phyloP scores from a whole-genome alignment of 92 coral and sea anemone species.

The Virgularia gustaviana region DNA sequence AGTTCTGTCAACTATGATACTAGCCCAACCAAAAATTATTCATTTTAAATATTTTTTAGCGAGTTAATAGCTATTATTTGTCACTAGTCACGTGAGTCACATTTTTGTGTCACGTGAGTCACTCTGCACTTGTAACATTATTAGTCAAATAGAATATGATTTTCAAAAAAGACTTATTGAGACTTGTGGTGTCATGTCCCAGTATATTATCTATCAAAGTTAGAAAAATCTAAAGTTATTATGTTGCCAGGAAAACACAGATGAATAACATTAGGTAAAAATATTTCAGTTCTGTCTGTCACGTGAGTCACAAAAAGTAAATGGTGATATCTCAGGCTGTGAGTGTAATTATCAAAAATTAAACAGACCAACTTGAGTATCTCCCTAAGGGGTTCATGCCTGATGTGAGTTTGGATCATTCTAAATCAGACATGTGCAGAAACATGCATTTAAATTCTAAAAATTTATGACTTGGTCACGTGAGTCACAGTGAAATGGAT shows the following conservation, averaged over 20 bases:
- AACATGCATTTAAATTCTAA: neutral
- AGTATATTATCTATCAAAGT: slow-evolving; percentile 10
- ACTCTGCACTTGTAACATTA: slow-evolving; percentile 20
- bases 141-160: slow-evolving; percentile 26
- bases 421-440: slow-evolving; percentile 11
- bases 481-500: slow-evolving; percentile 42
- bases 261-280: slow-evolving; percentile 30
- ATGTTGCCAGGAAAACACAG: slow-evolving; percentile 31
- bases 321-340: slow-evolving; percentile 8
- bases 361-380: slow-evolving; percentile 24
- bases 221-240: slow-evolving; percentile 22
- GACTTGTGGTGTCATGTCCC: slow-evolving; percentile 12
- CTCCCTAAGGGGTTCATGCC: slow-evolving; percentile 20
- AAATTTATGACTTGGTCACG: slow-evolving; percentile 21
- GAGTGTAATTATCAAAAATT: slow-evolving; percentile 10
- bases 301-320: slow-evolving; percentile 35
- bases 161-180: slow-evolving; percentile 25
- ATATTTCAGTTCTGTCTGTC: slow-evolving; percentile 27
- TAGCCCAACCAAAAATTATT: neutral
- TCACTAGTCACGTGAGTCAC: slow-evolving; percentile 56
- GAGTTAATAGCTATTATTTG: slow-evolving; percentile 24
- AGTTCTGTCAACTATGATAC: slow-evolving; percentile 5
- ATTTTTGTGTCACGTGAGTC: slow-evolving; percentile 52
- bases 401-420: slow-evolving; percentile 17
- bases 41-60: slow-evolving; percentile 32